Base-by-base conservation (phyloP, 2,888 invertebrate genomes). In the Sinelater perroti region DNA sequence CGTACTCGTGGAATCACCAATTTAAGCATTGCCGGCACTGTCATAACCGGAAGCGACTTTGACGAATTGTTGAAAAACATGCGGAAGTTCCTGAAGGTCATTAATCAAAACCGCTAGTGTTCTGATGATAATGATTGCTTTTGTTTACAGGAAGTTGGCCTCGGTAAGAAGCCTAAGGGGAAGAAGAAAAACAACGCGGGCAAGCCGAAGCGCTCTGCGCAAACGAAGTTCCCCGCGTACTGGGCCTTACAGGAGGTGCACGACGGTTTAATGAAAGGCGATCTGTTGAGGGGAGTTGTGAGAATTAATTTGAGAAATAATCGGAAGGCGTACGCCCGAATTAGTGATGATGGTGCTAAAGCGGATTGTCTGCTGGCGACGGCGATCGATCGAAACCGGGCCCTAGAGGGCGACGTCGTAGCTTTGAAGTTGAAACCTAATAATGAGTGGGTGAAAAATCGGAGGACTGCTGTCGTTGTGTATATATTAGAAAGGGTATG, bases 351-450 rank as follows among this genome's bases (percentile, higher is more conserved):
- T 56, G 80, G 82, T 36, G 80, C 79, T 51, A 82, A 85, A 53
- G 82, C 81, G 61, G 95, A 96, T 79, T 85, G 92, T 62, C 81
- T 90, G 38, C 87, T 96, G 55, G 80, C 84, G 54, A 85, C 89
- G 3, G 73, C 89, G 6, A 81, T 81, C 54, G 86, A 90, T 64
- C 81, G 95, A 60, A 93, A 93, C 67, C 82, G 92, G 66, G 91
- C 94, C 10, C 80, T 96, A 61, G 91, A 95, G 68, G 92, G 92
- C 1, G 95, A 96, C 77, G 75, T 87, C 64, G 94, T 96, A 6
- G 83, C 87, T 11, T 83, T 87, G 1, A 80, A 83, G 70, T 70
- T 87, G 13, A 76, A 80, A 63, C 70, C 76, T 1, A 63, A 75
- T 69, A 64, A 67, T 1, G 70, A 78, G 24, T 79, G 79, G 79